These are phyloP conservation scores for Anseranas semipalmata DNA, from an alignment of 2,113 vertebrate species.

Conservation along the genomic window DNA sequence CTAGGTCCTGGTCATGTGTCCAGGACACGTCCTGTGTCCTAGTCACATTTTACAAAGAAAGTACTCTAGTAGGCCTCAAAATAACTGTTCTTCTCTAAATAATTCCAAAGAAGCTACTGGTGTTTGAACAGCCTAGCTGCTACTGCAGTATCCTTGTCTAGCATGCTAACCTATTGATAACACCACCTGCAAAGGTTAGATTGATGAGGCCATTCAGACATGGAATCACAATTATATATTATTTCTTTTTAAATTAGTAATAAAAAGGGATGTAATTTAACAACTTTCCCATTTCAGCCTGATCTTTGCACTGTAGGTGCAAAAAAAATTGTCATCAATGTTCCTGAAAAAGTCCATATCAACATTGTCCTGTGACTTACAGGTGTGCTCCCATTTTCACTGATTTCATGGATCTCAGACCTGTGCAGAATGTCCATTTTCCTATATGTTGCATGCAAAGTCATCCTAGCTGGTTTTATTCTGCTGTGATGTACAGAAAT, in stretches of 20 bases:
- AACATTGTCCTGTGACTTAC: not conserved
- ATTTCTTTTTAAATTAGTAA: not conserved
- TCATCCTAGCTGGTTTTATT: not conserved
- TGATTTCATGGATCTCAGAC: not conserved
- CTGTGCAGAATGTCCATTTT: not conserved
- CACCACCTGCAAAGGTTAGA: not conserved
- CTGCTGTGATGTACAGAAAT: not conserved
- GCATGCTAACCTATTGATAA: not conserved
- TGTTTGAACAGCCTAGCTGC: not conserved
- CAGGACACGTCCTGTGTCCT: too few relatives aligned
- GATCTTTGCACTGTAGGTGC: not conserved
- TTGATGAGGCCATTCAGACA: not conserved
- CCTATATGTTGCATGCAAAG: not conserved
- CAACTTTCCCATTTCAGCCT: not conserved
- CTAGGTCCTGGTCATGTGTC: not conserved
- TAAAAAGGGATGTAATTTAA: not conserved
- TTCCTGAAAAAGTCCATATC: not conserved
- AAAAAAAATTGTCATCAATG: not conserved
- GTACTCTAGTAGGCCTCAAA: not conserved
- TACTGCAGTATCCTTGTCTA: not conserved
- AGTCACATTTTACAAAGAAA: not conserved
- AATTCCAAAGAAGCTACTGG: not conserved
- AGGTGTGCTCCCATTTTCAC: not conserved
- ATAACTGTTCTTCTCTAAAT: not conserved
- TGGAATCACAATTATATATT: not conserved